Conservation (phyloP, 1,140 invertebrate genomes). For the Zaprionus camerounensis region DNA sequence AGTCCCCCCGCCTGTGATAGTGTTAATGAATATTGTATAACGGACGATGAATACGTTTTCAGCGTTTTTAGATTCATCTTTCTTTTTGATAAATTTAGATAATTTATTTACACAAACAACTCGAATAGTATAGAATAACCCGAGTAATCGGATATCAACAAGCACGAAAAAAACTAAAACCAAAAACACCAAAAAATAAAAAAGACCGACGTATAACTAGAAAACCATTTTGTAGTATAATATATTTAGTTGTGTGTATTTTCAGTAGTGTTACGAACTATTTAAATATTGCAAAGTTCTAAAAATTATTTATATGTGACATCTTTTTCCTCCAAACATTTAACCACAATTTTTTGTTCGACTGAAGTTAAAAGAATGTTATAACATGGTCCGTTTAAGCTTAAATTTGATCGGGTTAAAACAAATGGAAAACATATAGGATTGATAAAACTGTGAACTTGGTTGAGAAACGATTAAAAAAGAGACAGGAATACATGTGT, state of each 20-base stretch:
- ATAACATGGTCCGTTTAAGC: background rate
- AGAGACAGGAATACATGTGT: background rate
- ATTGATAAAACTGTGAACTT: background rate
- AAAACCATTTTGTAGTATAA: background rate
- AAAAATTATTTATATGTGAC: slow-evolving; percentile 7
- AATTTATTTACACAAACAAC: slow-evolving; percentile 34
- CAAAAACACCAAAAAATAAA: slow-evolving; percentile 6
- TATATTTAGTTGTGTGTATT: slow-evolving; percentile 13
- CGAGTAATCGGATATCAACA: background rate
- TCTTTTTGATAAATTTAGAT: slow-evolving; percentile 44
- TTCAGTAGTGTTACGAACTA: slow-evolving; percentile 14
- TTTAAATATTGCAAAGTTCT: slow-evolving; percentile 10
- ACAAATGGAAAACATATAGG: background rate
- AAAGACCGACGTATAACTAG: background rate
- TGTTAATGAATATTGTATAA: slow-evolving; percentile 56
- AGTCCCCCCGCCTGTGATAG: slow-evolving; percentile 72
- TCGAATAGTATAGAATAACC: background rate
- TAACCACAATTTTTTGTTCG: background rate
- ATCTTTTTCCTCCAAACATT: background rate
- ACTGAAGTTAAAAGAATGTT: too few species aligned
- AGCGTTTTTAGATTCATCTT: slow-evolving; percentile 45
- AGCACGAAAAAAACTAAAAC: slow-evolving; percentile 18
- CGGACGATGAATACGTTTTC: slow-evolving; percentile 30
- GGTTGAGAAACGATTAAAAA: background rate
- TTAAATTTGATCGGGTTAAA: background rate